A percentile compares a stretch with the other conserved stretches of the same genome.
These are phyloP conservation scores for Anolis carolinensis DNA, from an alignment of 2,113 vertebrate genomes.

Conservation along the genomic window DNA sequence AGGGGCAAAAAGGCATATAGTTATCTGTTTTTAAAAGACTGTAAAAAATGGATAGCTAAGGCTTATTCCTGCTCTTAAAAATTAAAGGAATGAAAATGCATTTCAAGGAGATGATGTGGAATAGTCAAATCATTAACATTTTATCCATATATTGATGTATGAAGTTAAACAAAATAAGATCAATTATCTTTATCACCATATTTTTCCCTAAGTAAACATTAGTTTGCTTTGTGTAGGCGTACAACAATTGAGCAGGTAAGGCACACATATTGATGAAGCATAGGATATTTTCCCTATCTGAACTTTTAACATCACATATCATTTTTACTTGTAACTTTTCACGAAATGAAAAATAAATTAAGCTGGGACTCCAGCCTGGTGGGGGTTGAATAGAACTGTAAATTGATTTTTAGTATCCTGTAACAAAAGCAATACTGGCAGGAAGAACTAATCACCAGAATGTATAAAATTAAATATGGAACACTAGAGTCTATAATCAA, in stretches of 20 bases:
- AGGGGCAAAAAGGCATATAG: neutral
- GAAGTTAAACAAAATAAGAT: neutral
- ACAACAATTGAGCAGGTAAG: slow-evolving; percentile 5
- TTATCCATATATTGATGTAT: neutral
- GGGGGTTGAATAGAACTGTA: neutral
- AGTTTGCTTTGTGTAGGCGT: slow-evolving; percentile 26
- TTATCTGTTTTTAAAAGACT: neutral
- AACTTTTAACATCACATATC: slow-evolving; percentile 24
- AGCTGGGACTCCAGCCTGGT: neutral
- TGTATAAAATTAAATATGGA: neutral
- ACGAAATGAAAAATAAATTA: neutral
- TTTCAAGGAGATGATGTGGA: neutral
- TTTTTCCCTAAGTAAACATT: neutral
- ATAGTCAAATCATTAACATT: neutral
- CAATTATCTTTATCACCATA: slow-evolving; percentile 4
- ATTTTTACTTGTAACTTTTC: neutral
- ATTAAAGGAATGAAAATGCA: slow-evolving; percentile 6
- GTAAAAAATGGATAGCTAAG: neutral
- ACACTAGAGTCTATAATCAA: neutral
- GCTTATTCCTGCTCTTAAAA: neutral
- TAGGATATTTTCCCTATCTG: neutral
- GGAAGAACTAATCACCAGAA: slow-evolving; percentile 5
- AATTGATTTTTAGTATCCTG: neutral
- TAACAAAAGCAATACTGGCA: neutral
- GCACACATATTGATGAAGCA: neutral